Base-by-base conservation (phyloP, 2,888 invertebrate genomes). In the Parnassius glacialis region DNA sequence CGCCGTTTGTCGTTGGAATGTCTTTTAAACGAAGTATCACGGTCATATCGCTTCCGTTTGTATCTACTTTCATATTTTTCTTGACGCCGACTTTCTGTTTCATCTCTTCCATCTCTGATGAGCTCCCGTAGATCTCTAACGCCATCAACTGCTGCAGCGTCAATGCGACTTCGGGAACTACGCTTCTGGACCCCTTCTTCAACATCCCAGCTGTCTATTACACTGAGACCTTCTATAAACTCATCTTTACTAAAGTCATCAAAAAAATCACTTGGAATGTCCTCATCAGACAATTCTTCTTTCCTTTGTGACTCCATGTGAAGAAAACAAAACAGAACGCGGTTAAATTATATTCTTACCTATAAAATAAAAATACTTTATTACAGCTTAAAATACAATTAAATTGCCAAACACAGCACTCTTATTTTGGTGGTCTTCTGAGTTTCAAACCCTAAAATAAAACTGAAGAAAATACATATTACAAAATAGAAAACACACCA, bases 241-340 rank as follows among this genome's bases (percentile, higher is more conserved):
- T 90, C 90, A 10, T 86, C 90, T 69, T 84, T 90, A 62, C 67
- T 77, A 72, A 91, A 90, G 67, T 90, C 90, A 68, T 91, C 91
- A 70, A 91, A 90, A 72, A 90, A 90, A 78, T 90, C 90, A 80
- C 89, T 90, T 7, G 90, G 87, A 65, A 91, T 76, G 69, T 90
- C 90, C 70, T 90, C 90, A 45, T 83, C 85, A 20, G 77, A 81
- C n/a, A 51, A 75, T 64, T 65, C 67, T 55, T 75, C 76, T 63
- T 71, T 72, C 56, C 67, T 61, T 57, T 67, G 70, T 11, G 62
- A 55, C 42, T 70, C 78, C 79, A 73, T 68, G 51, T 66, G 45
- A 58, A 52, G 12, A 51, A 13, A 16, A 48, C 45, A 50, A 60
- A 11, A n/a, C 2, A 50, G 43, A 55, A 51, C 25, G 51, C 51